These are phyloP conservation scores for Pristis pectinata DNA, from an alignment of 2,797 vertebrate species.

Conservation along the genomic window DNA sequence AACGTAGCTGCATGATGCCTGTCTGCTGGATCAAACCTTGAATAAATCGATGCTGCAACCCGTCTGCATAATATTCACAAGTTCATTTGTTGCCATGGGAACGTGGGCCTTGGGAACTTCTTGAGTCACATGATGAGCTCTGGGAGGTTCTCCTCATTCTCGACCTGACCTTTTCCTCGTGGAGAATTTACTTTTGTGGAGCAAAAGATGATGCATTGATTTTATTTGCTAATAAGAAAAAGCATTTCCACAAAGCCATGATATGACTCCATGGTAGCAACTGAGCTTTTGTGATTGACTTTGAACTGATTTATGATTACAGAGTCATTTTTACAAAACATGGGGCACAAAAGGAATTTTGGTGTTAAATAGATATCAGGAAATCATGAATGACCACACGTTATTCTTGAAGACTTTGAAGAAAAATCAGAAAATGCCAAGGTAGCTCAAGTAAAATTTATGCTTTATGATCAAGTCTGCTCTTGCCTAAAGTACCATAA, in stretches of 20 bases:
- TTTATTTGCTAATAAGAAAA: not conserved
- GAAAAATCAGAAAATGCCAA: not conserved
- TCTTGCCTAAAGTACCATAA: not conserved
- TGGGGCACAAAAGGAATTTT: not conserved
- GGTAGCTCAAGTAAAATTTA: not conserved
- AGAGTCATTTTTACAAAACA: not conserved
- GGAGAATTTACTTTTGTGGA: not conserved
- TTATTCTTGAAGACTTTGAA: not conserved
- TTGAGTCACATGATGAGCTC: not conserved
- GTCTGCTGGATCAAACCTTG: not conserved
- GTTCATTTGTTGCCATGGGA: slow-evolving; percentile 30
- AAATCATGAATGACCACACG: not conserved
- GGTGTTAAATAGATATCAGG: not conserved
- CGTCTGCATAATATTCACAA: not conserved
- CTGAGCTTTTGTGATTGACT: not conserved
- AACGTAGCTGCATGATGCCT: not conserved
- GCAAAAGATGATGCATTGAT: not conserved
- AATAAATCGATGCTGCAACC: slow-evolving; percentile 20
- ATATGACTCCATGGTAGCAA: not conserved
- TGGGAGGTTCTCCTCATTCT: not conserved
- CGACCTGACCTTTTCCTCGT: not conserved
- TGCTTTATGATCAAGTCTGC: not conserved
- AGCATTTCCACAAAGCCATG: not conserved
- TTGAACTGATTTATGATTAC: not conserved
- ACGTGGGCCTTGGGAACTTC: slow-evolving; percentile 9